phyloP scores from a whole-genome alignment of 2,888 invertebrate genomes.

The Quadroppia sp. region DNA sequence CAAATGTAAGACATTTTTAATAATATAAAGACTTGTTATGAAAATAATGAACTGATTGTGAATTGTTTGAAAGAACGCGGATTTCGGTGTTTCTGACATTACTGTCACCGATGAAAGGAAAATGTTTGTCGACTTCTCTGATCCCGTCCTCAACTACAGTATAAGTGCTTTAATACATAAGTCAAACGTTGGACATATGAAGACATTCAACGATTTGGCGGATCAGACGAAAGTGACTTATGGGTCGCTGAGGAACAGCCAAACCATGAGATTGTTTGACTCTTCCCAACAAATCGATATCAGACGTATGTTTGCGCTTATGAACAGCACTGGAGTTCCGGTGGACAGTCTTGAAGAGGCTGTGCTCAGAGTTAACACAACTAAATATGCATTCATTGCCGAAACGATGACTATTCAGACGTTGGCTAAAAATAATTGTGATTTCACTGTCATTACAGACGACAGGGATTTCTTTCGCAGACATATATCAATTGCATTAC shows the following conservation, averaged over 20 bases:
- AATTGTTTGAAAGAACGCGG: background rate
- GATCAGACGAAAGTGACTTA: background rate
- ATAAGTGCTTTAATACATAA: constrained; percentile 7
- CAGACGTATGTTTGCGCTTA: background rate
- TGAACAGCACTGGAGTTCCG: background rate
- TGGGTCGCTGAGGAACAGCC: background rate
- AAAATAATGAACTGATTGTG: no score
- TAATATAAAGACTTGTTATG: no score
- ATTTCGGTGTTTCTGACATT: constrained; percentile 2
- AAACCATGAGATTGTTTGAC: background rate
- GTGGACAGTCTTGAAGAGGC: background rate
- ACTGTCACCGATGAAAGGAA: background rate
- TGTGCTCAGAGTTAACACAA: background rate
- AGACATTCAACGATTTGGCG: background rate
- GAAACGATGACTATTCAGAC: background rate
- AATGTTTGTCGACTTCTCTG: background rate
- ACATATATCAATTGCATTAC: background rate
- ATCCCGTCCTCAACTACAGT: constrained; percentile 2
- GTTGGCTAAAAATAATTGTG: background rate
- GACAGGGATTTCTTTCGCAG: background rate
- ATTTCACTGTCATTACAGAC: background rate
- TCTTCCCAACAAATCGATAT: background rate
- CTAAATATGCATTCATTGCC: constrained; percentile 9
- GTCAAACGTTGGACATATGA: background rate
- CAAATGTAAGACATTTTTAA: constrained; percentile 1